These are phyloP conservation scores for Morinoia aosen DNA, from an alignment of 2,888 invertebrate species.

Conservation along the genomic window DNA sequence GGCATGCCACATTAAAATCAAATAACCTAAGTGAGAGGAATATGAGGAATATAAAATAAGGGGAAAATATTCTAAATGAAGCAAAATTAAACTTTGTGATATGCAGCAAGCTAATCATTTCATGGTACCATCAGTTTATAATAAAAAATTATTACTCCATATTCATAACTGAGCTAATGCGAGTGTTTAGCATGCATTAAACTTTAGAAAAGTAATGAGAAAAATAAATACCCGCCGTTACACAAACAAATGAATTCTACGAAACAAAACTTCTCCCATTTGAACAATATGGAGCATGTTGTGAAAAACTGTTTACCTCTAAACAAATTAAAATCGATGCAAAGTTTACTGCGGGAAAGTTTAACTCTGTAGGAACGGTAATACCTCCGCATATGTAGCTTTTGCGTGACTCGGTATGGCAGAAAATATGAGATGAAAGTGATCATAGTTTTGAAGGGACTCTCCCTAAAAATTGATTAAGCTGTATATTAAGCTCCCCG, in stretches of 20 bases:
- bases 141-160: background rate
- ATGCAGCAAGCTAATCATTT: background rate
- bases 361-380: background rate
- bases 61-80: background rate
- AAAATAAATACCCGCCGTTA: background rate
- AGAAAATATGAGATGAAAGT: no score
- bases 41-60: background rate
- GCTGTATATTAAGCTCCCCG: no score
- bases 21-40: background rate
- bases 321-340: background rate
- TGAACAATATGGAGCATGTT: background rate
- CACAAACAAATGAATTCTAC: background rate
- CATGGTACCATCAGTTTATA: background rate
- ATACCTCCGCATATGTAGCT: no score
- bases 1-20: background rate
- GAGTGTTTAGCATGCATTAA: background rate
- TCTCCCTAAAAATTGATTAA: no score
- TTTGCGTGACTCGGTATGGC: no score
- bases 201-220: background rate
- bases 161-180: background rate
- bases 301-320: background rate
- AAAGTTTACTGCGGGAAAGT: background rate
- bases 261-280: background rate
- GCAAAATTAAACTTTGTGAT: background rate
- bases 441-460: no score